These are phyloP conservation scores for Melinaea menophilus DNA, from an alignment of 2,888 invertebrate genomes.

Conservation along the genomic window DNA sequence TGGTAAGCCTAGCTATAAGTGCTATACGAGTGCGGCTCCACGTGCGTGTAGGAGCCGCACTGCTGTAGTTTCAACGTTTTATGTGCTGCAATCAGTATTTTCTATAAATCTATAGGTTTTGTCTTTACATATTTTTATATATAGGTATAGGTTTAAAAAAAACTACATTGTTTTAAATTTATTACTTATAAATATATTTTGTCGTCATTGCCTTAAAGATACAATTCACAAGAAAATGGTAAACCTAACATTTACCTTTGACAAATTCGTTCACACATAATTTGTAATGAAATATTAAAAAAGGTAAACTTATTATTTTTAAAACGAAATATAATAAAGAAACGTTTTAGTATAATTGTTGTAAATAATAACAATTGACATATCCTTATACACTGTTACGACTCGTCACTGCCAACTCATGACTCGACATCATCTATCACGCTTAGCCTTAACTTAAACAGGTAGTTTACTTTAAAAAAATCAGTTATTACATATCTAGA, in stretches of 20 bases:
- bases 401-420: neutral
- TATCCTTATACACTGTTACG: constrained; percentile 6
- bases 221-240: constrained; percentile 7
- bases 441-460: neutral
- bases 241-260: constrained; percentile 2
- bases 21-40: too few species aligned
- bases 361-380: constrained; percentile 5
- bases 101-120: too few species aligned
- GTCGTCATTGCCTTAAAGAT: constrained; percentile 2
- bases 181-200: constrained; percentile 3
- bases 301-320: constrained; percentile 8
- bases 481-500: constrained; percentile 14
- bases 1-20: too few species aligned
- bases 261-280: constrained; percentile 13
- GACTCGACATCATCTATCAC: constrained; percentile 1
- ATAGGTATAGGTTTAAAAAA: neutral
- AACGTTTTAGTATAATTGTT: constrained; percentile 2
- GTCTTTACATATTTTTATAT: neutral
- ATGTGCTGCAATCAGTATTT: too few species aligned
- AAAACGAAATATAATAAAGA: constrained; percentile 2
- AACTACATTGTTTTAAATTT: neutral
- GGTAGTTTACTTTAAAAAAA: neutral
- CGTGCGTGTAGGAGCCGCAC: too few species aligned
- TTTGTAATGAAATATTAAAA: constrained; percentile 1
- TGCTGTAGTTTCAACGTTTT: too few species aligned